Base-by-base conservation (phyloP, 2,888 invertebrate species). In the Dynastes tityus region DNA sequence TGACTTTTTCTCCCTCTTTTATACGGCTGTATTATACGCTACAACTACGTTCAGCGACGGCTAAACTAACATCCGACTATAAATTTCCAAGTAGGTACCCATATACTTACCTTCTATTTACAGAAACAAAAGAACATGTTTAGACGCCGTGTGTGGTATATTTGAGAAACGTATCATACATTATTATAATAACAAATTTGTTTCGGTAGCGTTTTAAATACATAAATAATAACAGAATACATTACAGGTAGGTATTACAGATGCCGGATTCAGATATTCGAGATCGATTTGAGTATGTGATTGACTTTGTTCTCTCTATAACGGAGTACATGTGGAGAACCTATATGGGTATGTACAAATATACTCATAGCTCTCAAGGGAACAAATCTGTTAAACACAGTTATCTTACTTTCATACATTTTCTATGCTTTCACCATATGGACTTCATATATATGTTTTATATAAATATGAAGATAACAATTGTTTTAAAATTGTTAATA, bases 171-270 rank as follows among this genome's bases (percentile, higher is more conserved):
- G 73, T 76, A 76, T 76, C 55, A 76, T 76, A 67, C 76, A 58
- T 65, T 76, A 76, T 76, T 76, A 76, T 76, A 76, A 76, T 76
- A 76, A 76, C 76, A 76, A 76, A 76, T 76, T 73, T 76, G 67
- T 76, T 76, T 76, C 76, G 65, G 76, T 76, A 76, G 76, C 76
- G 76, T 67, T 76, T 76, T 67, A 76, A 76, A 76, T 76, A 76
- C 76, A 76, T 76, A 76, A 76, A 76, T 76, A 76, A 67, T 76
- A 76, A 76, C 58, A 37, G 71, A 71, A 73, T 73, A 76, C 53
- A 67, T 67, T 67, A 67, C 40, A 13, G 37, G 58, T 58, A 58
- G 40, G 13, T 29, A 63, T 32, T 74, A 63, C 64, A 45, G 49
- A 74, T 74, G 73, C 49, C 68, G 51, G 40, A 22, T 27, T 29